Evolutionary conservation across 2,797 vertebrate species (phyloP), one percentile per base, ranked within the genome.

Genomic region (Vespertilio murinus): DNA sequence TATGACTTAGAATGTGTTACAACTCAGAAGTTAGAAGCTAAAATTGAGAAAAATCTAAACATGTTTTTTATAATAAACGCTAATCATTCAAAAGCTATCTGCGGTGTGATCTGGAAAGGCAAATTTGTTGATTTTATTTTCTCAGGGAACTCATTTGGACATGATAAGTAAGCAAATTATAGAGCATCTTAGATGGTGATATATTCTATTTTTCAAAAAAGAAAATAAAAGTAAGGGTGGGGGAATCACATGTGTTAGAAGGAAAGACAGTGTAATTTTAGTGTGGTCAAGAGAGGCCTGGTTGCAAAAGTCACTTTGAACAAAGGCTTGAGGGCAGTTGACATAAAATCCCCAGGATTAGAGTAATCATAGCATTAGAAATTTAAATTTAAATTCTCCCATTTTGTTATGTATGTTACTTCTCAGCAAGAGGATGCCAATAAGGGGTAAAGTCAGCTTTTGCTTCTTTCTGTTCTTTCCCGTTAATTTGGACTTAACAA

Each of bases 1-100:
- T 93, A 30, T 81, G 17, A 74, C 16, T 14, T 86, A 17, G n/a
- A 20, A 38, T 20, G 38, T 64, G 33, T 93, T 71, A 35, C 25
- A 89, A 35, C 45, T 95, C 56, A 85, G 61, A 91, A 85, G 25
- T 65, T 81, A 88, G 38, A 56, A 64, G 75, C 30, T 65, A 75
- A 91, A 82, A 23, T 90, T 28, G 56, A 33, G 20, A 42, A 82
- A 93, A 88, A 73, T 93, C 38, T 83, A 61, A 79, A 2, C 28
- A 52, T 83, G 18, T 74, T 95, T 95, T 88, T 75, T 8, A 86
- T 73, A 54, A 78, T 52, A 83, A 86, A 18, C 18, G 70, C 9
- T 77, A 81, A 47, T 80, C 80, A 88, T 52, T 65, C 38, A 59
- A 86, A 86, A 94, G 33, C 40, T 88, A 14, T 45, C 49, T 87